Conservation (phyloP, 2,888 invertebrate species). For the Hipparchia semele region DNA sequence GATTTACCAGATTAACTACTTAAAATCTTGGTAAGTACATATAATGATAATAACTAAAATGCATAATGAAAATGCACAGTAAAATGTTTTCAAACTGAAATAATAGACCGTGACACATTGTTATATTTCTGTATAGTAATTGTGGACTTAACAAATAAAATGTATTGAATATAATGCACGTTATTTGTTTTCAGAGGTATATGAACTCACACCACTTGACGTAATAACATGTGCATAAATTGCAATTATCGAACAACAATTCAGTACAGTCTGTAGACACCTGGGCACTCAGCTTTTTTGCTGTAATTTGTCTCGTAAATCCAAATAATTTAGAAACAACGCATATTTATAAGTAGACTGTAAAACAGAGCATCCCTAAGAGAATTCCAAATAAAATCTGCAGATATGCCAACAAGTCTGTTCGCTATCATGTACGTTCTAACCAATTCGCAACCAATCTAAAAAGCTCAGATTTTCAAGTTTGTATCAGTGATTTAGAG, state of each 20-base stretch:
- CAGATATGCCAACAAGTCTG: not conserved
- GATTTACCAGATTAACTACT: too few species aligned
- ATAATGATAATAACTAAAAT: not conserved
- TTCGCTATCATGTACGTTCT: not conserved
- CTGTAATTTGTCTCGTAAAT: not conserved
- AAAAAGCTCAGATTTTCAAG: not conserved
- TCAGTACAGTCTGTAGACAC: not conserved
- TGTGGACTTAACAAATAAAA: not conserved
- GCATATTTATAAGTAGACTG: not conserved
- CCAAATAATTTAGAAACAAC: not conserved
- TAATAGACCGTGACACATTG: slow-evolving; percentile 18
- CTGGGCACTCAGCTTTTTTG: not conserved
- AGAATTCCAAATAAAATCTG: not conserved
- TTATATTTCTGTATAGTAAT: not conserved
- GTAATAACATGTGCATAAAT: not conserved
- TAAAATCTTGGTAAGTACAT: not conserved
- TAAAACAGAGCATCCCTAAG: not conserved
- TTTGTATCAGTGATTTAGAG: not conserved
- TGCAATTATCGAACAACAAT: not conserved
- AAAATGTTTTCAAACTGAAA: slow-evolving; percentile 6
- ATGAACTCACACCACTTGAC: not conserved
- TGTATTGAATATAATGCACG: not conserved
- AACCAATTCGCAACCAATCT: not conserved
- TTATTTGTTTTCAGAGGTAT: slow-evolving; percentile 10
- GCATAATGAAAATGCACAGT: too few species aligned